Evolutionary conservation across 2,113 vertebrate genomes (phyloP), one percentile per base, ranked within the genome.

Genomic region (Psittacus erithacus): DNA sequence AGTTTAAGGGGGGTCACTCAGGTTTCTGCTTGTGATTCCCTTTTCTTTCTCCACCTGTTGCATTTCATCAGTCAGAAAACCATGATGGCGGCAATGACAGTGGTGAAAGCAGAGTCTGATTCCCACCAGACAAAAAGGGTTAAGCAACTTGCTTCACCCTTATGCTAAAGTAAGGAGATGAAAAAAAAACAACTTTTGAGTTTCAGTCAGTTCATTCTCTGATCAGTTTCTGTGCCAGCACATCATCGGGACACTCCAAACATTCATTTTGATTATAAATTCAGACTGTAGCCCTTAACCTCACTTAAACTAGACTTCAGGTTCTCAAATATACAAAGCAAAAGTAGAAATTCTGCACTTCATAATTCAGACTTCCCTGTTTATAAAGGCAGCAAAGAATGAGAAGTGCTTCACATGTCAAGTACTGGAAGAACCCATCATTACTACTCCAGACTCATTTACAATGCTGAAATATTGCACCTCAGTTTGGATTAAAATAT

Each of bases 201-300:
- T 65, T 77, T 79, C 16, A 77, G 43, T 62, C 49, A 18, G 10
- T 44, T 68, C 7, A 39, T 80, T 62, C 22, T 62, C 25, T 77
- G 33, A 10, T 14, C 24, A 41, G 31, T 69, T 65, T 41, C 29
- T 38, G 13, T 33, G 43, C 18, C 41, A 83, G 35, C 13, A 69
- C 10, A 28, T 38, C 31, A 50, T 3, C 2, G 1, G 15, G 5
- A 53, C 5, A 17, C 25, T 67, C 31, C 46, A 70, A 77, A 78
- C 5, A 17, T 31, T 35, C 47, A 50, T 0, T 0, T 10, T 44
- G 33, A 65, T 84, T 70, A 38, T 39, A 39, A 88, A 83, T 38
- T 47, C 31, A 64, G 60, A 44, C 8, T 60, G 8, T 8, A 60
- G 27, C 35, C 15, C 50, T 82, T 43, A 82, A 70, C 14, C 20